These are phyloP conservation scores for Hyaena hyaena DNA, from an alignment of 2,113 vertebrate genomes.

Conservation along the genomic window DNA sequence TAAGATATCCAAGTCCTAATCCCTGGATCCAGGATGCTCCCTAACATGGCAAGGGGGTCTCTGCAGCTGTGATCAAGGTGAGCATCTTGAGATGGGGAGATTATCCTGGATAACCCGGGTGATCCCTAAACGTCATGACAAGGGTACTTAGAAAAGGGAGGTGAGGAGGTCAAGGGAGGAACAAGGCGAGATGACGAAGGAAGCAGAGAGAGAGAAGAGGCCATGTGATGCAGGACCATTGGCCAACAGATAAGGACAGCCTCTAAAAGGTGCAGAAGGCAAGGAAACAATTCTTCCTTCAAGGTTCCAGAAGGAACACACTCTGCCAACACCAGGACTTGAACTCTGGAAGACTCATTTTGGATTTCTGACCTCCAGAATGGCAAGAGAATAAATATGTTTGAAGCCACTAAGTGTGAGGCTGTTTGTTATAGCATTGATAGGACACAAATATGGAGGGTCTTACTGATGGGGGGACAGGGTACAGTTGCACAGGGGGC, in stretches of 20 bases:
- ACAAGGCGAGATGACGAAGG: neutral
- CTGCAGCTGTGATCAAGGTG: neutral
- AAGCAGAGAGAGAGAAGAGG: neutral
- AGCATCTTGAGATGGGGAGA: neutral
- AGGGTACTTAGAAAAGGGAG: neutral
- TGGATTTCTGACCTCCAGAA: neutral
- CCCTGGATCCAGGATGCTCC: neutral
- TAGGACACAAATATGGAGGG: neutral
- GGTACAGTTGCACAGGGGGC: neutral
- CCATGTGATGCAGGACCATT: fast-evolving
- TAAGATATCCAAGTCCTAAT: neutral
- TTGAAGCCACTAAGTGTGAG: neutral
- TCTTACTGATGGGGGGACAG: neutral
- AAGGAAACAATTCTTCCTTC: neutral
- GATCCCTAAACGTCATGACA: neutral
- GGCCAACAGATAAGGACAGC: neutral
- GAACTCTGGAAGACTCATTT: neutral
- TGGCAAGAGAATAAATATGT: neutral
- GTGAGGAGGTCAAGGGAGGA: neutral
- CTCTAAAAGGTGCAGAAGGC: neutral
- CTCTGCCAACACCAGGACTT: too few species aligned
- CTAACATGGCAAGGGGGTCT: neutral
- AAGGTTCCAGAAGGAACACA: neutral
- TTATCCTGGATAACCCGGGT: neutral
- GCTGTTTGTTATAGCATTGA: neutral